phyloP scores from a whole-genome alignment of 2,113 vertebrate genomes.

The Garra rufa region DNA sequence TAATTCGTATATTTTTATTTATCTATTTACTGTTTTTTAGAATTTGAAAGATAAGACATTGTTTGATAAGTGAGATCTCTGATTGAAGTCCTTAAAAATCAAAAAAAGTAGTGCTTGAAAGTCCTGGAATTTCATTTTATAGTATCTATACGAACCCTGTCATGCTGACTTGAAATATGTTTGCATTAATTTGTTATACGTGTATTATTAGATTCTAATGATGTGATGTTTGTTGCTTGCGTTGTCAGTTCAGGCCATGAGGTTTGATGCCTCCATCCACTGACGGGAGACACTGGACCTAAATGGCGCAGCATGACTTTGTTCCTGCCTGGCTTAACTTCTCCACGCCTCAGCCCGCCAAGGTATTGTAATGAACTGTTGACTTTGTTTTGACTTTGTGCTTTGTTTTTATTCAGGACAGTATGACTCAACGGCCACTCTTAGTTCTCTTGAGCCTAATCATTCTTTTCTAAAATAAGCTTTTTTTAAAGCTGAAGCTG shows the following conservation, averaged over 20 bases:
- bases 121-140: too few species aligned
- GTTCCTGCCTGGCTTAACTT: slow-evolving; percentile 99
- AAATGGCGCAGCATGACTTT: slow-evolving; percentile 99
- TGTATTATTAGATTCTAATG: not conserved
- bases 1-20: too few species aligned
- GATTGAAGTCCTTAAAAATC: too few species aligned
- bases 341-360: slow-evolving; percentile 97
- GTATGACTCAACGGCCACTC: not conserved
- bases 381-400: slow-evolving; percentile 7
- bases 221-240: slow-evolving; percentile 2
- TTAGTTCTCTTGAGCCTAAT: slow-evolving; percentile 12
- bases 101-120: too few species aligned
- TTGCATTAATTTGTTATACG: not conserved
- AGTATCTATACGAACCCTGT: too few species aligned
- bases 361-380: slow-evolving; percentile 77
- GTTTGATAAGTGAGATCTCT: too few species aligned
- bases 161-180: not conserved
- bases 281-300: slow-evolving; percentile 99
- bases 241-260: slow-evolving; percentile 95
- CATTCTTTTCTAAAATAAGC: slow-evolving; percentile 3
- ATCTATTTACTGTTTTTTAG: too few species aligned
- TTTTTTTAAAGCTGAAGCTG: not conserved
- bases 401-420: slow-evolving; percentile 27
- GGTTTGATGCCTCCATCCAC: slow-evolving; percentile 99
- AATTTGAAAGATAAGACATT: too few species aligned